phyloP scores from a whole-genome alignment of 2,113 vertebrate genomes.

The Hydropotes inermis region DNA sequence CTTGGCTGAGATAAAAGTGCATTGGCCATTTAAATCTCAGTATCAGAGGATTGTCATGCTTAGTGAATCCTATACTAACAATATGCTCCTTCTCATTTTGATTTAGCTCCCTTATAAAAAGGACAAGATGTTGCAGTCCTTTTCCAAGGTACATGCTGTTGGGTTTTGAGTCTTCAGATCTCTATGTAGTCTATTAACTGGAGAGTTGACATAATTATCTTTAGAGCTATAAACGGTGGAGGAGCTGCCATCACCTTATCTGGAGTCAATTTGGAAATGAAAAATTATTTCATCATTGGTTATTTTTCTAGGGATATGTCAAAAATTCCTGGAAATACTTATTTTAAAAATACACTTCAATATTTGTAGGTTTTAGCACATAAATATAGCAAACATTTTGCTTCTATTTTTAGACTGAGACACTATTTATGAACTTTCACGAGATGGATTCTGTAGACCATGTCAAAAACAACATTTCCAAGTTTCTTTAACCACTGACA shows the following conservation, averaged over 20 bases:
- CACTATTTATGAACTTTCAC: neutral
- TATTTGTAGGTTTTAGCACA: neutral
- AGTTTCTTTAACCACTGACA: neutral
- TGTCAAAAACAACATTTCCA: neutral
- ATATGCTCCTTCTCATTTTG: neutral
- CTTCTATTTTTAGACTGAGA: neutral
- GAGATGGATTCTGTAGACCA: neutral
- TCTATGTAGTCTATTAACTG: neutral
- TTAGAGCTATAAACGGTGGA: neutral
- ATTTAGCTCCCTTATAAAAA: neutral
- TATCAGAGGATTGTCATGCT: neutral
- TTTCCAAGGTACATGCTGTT: neutral
- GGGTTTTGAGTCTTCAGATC: neutral
- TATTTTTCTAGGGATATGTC: neutral
- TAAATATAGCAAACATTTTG: neutral
- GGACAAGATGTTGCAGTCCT: neutral
- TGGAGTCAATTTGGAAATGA: neutral
- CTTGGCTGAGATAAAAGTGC: neutral
- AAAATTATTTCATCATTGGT: neutral
- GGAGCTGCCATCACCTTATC: neutral
- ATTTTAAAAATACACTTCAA: slow-evolving; percentile 23
- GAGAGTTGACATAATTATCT: neutral
- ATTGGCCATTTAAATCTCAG: neutral
- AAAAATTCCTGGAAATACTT: neutral
- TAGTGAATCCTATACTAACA: neutral